Evolutionary conservation across 2,113 vertebrate genomes (phyloP), one percentile per base, ranked within the genome.

Genomic region (Podarcis muralis): DNA sequence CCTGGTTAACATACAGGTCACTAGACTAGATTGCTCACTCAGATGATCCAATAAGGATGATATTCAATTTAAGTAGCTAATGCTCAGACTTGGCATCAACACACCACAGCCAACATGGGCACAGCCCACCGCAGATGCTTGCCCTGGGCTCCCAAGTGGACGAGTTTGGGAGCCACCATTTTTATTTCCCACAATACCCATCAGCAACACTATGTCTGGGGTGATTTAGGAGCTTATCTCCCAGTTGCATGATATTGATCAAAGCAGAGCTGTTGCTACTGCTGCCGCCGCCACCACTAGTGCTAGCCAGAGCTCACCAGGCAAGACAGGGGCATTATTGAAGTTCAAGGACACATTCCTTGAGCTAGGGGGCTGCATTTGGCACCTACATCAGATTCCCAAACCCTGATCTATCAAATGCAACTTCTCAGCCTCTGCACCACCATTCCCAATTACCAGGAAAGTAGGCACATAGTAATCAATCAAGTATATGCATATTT

Each of bases 401-500:
- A 23, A 20, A 13, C 5, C 65, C 81, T 87, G 87, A 65, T 20
- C 91, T 90, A 62, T 43, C 40, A 62, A 20, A 62, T 62, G 59
- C 72, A 74, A 18, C 35, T 25, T 59, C 4, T 25, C 69, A 81
- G 88, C 87, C 22, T 77, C 48, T 57, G 80, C 57, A 6, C 53
- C 65, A 15, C 0, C 82, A 90, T 84, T 92, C 48, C 81, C 91
- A 78, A 81, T 86, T 71, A 88, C 90, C 76, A 87, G 92, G 90
- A 94, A 90, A 91, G 84, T 0, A 48, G 22, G 71, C 83, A 43
- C 89, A 92, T 88, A 77, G 79, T 92, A 90, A 93, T 95, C 94
- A 94, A 93, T 95, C 95, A 94, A 92, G 93, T 18, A 87, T 89
- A 93, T 93, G 6, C n/a, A 35, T 30, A 92, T 94, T 95, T 92